Base-by-base conservation (phyloP, 2,888 invertebrate species). In the Eupithecia pulchellata region DNA sequence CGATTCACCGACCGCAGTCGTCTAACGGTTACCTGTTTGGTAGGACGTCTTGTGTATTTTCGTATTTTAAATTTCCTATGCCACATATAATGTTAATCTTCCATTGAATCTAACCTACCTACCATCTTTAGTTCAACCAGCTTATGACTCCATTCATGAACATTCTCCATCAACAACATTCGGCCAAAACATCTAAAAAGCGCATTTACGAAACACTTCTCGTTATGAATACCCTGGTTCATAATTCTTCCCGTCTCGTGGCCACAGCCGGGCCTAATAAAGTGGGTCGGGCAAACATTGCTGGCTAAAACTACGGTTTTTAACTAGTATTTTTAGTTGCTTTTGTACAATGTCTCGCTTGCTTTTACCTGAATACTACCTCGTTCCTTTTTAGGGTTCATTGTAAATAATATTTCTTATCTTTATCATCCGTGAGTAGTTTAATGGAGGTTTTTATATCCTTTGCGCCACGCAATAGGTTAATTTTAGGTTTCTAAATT, bases 201-300 rank as follows among this genome's bases (percentile, higher is more conserved):
- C 5, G 14, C 14, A 29, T 65, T 13, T 11, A n/a, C n/a, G 0
- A 11, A n/a, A 17, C n/a, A 34, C 11, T 17, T 36, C n/a, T 20
- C 20, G 27, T 66, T 57, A 14, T 39, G 42, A 32, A 60, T 17
- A 60, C 13, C 57, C 14, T 14, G 20, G 2, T 52, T 20, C 3
- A 68, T 75, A 75, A 78, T 72, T 64, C 20, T 68, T 63, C 63
- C 1, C 4, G n/a, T 58, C 65, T 85, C 42, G 63, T 87, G 80
- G 87, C 89, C 84, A 73, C 75, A 78, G 77, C 83, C 78, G 80
- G 82, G 88, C 86, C 89, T 91, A 91, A 92, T 91, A 92, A 92
- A 91, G 90, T 91, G 90, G 91, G 91, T 89, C 91, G 90, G 81
- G 86, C 86, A 90, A 91, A 91, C 91, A 91, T 89, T 87, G 82